Evolutionary conservation across 2,113 vertebrate species (phyloP).

Genomic region (Scolopax mira): DNA sequence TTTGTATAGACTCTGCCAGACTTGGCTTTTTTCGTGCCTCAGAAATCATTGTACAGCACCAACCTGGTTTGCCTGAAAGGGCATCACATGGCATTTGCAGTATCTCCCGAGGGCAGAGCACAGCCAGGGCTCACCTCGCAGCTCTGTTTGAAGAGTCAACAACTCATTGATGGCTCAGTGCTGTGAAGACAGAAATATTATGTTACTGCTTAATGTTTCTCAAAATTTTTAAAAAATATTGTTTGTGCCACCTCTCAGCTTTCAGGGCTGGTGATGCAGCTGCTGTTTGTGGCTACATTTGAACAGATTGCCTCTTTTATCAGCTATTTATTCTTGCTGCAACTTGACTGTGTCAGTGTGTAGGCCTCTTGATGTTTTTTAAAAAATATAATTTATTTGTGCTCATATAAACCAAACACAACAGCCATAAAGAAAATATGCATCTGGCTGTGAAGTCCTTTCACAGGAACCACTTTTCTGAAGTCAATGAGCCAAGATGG

Average conservation of each 20-base stretch:
- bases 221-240: neutral
- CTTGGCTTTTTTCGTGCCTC: slow-evolving; percentile 5
- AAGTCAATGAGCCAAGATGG: neutral
- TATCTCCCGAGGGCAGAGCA: neutral
- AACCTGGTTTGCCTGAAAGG: slow-evolving; percentile 15
- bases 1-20: neutral
- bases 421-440: neutral
- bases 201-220: neutral
- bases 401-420: neutral
- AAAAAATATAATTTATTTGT: neutral
- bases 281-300: neutral
- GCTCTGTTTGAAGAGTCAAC: slow-evolving; percentile 4
- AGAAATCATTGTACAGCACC: slow-evolving; percentile 9
- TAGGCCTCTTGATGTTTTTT: neutral
- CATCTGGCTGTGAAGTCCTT: neutral
- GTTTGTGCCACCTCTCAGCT: neutral
- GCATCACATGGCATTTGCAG: slow-evolving; percentile 44
- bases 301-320: neutral
- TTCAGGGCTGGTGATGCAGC: neutral
- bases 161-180: slow-evolving; percentile 2
- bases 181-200: neutral
- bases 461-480: neutral
- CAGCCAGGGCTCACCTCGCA: neutral
- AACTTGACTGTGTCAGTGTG: neutral
- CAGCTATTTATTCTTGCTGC: neutral